Evolutionary conservation across 2,888 invertebrate genomes (phyloP), one percentile per base, ranked within the genome.

Genomic region (Nomada fucata): DNA sequence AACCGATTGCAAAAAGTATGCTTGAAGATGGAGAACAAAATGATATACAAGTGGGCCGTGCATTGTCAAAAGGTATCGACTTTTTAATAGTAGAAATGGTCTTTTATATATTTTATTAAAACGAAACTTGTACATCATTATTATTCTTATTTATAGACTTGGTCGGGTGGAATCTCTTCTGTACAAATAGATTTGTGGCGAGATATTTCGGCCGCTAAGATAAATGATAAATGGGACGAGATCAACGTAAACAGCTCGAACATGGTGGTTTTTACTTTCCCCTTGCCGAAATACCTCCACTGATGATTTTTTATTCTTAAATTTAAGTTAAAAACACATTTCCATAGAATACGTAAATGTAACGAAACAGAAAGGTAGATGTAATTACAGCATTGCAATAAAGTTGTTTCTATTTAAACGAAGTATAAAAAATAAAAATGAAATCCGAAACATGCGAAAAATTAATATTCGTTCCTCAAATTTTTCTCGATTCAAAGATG

Each of bases 131-230:
- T 36, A 1, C 36, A 36, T 36, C 5, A 36, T 36, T 36, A 36
- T 53, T 13, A 5, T 53, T 5, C 5, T 68, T 36, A 42, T 72
- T 88, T 93, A 42, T 89, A 95, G 95, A 94, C 94, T 71, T 96
- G 96, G 96, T 94, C 92, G 61, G 94, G 94, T 18, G 93, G 91
- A 4, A 87, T 95, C 64, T 93, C 93, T 63, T 91, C 93, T 0
- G 91, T 94, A 72, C 92, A 94, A 44, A 85, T 91, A 69, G 93
- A 95, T 81, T 94, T 94, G 87, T 96, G 95, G 96, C 91, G 91
- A 26, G 94, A 95, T 42, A 94, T 94, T 64, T 90, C 94, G n/a
- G 93, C 94, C 42, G 89, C 89, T 0, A 93, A 94, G 18, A 42
- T 78, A 9, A 92, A 94, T 69, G 84, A 95, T 29, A 94, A 94